Percentiles rank a stretch among this genome's conserved stretches.
Conservation (phyloP, 2,888 invertebrate species). For the Exocentrus adspersus region DNA sequence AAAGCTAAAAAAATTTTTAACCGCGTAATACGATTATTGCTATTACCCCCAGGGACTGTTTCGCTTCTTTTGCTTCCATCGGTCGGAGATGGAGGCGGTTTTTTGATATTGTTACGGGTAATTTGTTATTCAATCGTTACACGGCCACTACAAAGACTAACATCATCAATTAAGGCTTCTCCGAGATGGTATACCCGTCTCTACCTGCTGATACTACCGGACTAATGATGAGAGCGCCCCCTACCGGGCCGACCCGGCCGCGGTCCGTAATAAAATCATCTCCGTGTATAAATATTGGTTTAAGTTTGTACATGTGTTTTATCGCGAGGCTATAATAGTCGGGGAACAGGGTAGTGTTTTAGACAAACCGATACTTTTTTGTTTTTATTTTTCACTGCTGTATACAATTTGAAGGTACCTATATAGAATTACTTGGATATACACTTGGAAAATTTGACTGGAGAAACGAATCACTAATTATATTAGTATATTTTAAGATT, state of each 20-base stretch:
- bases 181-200: conserved; percentile 51
- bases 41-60: conserved; percentile 32
- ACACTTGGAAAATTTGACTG: too few species aligned
- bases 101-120: conserved; percentile 39
- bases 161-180: conserved; percentile 52
- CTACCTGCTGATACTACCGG: conserved; percentile 59
- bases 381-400: too few species aligned
- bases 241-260: conserved; percentile 53
- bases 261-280: conserved; percentile 63
- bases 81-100: conserved; percentile 25
- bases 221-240: conserved; percentile 56
- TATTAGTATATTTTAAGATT: too few species aligned
- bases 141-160: conserved; percentile 45
- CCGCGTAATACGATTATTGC: conserved; percentile 34
- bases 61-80: conserved; percentile 27
- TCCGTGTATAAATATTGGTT: conserved; percentile 63
- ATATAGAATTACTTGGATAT: too few species aligned
- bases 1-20: neutral
- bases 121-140: conserved; percentile 43
- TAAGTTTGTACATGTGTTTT: conserved; percentile 62
- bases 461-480: too few species aligned
- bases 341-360: too few species aligned
- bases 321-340: too few species aligned
- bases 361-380: too few species aligned
- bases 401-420: too few species aligned